Evolutionary conservation across 2,113 vertebrate genomes (phyloP).

Genomic region (Pholis gunnellus): DNA sequence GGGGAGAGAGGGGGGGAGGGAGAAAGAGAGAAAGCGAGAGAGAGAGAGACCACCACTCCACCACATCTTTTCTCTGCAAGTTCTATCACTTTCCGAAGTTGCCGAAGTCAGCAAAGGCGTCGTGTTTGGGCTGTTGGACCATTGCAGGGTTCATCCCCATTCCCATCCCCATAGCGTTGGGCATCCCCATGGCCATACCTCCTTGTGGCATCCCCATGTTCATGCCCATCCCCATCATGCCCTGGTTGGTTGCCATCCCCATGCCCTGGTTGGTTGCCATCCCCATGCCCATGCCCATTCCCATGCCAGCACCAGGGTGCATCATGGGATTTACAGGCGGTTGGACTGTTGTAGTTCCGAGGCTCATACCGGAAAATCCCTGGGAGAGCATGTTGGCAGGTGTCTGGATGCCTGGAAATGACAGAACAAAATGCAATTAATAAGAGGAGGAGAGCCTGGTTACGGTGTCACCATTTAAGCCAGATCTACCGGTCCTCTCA

Average conservation of each 20-base stretch:
- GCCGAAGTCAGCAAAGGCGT: slow-evolving; percentile 98
- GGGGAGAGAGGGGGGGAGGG: slow-evolving; percentile 29
- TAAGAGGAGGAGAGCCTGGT: background rate
- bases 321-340: slow-evolving; percentile 85
- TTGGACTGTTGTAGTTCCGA: slow-evolving; percentile 86
- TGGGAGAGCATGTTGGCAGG: slow-evolving; percentile 90
- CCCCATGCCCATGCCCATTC: slow-evolving; percentile 69
- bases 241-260: slow-evolving; percentile 87
- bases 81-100: slow-evolving; percentile 96
- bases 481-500: slow-evolving; percentile 66
- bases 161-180: slow-evolving; percentile 81
- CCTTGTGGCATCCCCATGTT: slow-evolving; percentile 86
- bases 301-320: slow-evolving; percentile 81
- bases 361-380: slow-evolving; percentile 91
- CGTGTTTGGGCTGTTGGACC: slow-evolving; percentile 92
- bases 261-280: slow-evolving; percentile 87
- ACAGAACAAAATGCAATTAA: slow-evolving; percentile 18
- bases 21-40: background rate
- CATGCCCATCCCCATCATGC: slow-evolving; percentile 90
- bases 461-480: background rate
- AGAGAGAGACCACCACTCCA: slow-evolving; percentile 38
- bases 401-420: slow-evolving; percentile 85
- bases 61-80: slow-evolving; percentile 65
- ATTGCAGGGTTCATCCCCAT: slow-evolving; percentile 86
- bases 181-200: slow-evolving; percentile 89